Evolutionary conservation across 2,797 vertebrate genomes (phyloP).

Genomic region (Tangara arthus): DNA sequence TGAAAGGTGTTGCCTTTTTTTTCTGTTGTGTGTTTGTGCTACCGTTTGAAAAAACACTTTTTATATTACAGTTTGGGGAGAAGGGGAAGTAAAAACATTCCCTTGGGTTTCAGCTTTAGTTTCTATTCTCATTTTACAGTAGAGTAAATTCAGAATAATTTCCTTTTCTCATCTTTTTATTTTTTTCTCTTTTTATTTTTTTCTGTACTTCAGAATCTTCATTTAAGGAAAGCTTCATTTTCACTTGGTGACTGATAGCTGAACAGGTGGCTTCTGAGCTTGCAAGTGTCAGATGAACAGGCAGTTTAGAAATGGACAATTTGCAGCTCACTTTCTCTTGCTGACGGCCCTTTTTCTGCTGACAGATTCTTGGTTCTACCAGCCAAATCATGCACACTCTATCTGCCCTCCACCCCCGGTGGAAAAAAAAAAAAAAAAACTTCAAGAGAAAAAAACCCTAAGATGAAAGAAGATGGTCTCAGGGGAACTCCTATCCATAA

Average conservation of each 20-base stretch:
- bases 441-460: not conserved
- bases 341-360: conserved; percentile 73
- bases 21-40: not conserved
- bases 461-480: conserved; percentile 2
- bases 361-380: conserved; percentile 68
- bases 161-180: not conserved
- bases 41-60: not conserved
- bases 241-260: conserved; percentile 84
- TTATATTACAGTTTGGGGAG: not conserved
- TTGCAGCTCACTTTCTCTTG: conserved; percentile 79
- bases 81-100: conserved; percentile 1
- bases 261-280: conserved; percentile 85
- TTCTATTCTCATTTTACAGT: not conserved
- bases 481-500: not conserved
- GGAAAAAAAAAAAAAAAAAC: not conserved
- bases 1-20: not conserved
- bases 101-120: not conserved
- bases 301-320: conserved; percentile 82
- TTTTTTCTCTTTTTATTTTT: not conserved
- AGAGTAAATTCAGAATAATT: not conserved
- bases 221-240: conserved; percentile 83
- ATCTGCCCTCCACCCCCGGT: not conserved
- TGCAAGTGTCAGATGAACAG: conserved; percentile 82
- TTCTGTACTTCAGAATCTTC: conserved; percentile 63
- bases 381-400: conserved; percentile 62